Conservation (phyloP, 2,888 invertebrate genomes). For the Dicranocentrus wangi region DNA sequence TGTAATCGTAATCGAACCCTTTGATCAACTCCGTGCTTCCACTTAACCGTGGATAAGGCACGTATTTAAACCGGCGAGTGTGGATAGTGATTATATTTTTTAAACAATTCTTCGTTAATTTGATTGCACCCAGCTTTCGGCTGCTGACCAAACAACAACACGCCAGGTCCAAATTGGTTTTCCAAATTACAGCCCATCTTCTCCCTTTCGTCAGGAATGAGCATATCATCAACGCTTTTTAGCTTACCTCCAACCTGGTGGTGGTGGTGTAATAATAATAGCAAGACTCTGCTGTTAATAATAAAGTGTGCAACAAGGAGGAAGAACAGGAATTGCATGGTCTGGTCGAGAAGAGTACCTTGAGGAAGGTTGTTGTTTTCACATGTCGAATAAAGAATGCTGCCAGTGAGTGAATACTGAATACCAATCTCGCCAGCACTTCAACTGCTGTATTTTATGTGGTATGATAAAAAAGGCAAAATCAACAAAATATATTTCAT, state of each 20-base stretch:
- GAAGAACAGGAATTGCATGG: slow-evolving; percentile 52
- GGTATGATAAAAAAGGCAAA: neutral
- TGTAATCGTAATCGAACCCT: no score
- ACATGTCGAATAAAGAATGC: slow-evolving; percentile 36
- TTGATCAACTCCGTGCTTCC: slow-evolving; percentile 8
- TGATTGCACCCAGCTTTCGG: neutral
- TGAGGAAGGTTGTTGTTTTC: slow-evolving; percentile 59
- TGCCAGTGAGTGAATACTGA: slow-evolving; percentile 6
- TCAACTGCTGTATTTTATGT: no score
- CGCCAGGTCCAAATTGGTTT: slow-evolving; percentile 45
- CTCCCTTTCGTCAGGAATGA: slow-evolving; percentile 18
- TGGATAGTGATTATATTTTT: neutral
- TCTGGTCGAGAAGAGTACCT: slow-evolving; percentile 50
- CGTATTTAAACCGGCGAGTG: neutral
- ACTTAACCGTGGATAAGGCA: slow-evolving; percentile 14
- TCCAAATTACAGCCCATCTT: slow-evolving; percentile 40
- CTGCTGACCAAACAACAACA: slow-evolving; percentile 36
- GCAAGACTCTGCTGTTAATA: slow-evolving; percentile 22
- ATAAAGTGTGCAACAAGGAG: slow-evolving; percentile 35
- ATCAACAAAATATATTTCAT: slow-evolving; percentile 19
- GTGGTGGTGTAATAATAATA: slow-evolving; percentile 36
- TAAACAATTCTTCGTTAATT: slow-evolving; percentile 19
- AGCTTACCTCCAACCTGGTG: slow-evolving; percentile 24
- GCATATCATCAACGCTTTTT: slow-evolving; percentile 35
- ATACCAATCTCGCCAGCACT: no score